These are phyloP conservation scores for Ichneumon xanthorius DNA, from an alignment of 2,888 invertebrate genomes.

Conservation along the genomic window DNA sequence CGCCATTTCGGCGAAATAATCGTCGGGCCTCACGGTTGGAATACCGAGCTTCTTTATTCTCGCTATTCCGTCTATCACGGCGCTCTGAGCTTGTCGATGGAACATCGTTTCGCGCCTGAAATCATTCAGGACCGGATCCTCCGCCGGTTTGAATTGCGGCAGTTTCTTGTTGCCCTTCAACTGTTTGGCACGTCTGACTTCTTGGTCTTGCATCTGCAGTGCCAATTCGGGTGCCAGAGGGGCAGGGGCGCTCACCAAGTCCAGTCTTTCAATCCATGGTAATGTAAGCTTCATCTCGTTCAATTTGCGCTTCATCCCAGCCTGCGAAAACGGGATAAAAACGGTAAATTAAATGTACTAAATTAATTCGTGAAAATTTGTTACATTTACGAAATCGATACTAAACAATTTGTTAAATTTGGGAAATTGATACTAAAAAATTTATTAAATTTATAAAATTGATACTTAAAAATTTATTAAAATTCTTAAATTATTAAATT, in stretches of 20 bases:
- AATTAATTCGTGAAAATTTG: neutral
- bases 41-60: constrained; percentile 91
- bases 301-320: constrained; percentile 89
- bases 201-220: constrained; percentile 91
- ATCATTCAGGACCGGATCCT: constrained; percentile 95
- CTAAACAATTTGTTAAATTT: neutral
- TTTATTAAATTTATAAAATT: neutral
- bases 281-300: constrained; percentile 90
- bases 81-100: constrained; percentile 94
- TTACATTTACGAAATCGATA: neutral
- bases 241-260: constrained; percentile 91
- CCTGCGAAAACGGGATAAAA: constrained; percentile 80
- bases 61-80: constrained; percentile 93
- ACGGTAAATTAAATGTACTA: neutral
- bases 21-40: constrained; percentile 94
- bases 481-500: too few species aligned
- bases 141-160: constrained; percentile 87
- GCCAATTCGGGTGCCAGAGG: constrained; percentile 94
- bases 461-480: neutral
- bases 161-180: constrained; percentile 90
- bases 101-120: constrained; percentile 96
- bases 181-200: constrained; percentile 88
- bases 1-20: constrained; percentile 99
- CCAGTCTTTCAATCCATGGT: constrained; percentile 95
- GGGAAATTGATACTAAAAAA: neutral